A percentile compares a stretch with the other conserved stretches of the same genome.
Evolutionary conservation across 2,113 vertebrate genomes (phyloP).

Genomic region (Cnemophilus loriae): DNA sequence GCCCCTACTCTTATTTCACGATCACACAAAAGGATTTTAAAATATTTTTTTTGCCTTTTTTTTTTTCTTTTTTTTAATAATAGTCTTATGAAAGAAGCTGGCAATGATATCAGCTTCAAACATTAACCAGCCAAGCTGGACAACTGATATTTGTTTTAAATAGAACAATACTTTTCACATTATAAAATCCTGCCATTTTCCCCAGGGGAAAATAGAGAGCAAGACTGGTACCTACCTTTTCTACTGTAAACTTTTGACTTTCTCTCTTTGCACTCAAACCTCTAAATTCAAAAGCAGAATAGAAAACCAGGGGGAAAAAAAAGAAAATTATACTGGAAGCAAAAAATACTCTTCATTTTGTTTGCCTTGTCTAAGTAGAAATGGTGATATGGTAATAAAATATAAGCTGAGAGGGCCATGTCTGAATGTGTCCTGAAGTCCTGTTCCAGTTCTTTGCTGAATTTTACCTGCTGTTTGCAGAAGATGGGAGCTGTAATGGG

Average conservation of each 20-base stretch:
- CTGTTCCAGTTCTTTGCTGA: background rate
- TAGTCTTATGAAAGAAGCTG: background rate
- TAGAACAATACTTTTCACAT: background rate
- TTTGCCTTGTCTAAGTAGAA: background rate
- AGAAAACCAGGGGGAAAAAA: background rate
- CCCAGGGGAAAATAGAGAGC: background rate
- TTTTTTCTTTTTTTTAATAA: background rate
- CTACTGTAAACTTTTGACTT: background rate
- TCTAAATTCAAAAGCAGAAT: background rate
- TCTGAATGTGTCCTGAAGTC: background rate
- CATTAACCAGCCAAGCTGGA: background rate
- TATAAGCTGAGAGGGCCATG: background rate
- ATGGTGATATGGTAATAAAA: background rate
- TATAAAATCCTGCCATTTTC: background rate
- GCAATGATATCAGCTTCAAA: background rate
- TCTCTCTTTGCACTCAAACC: background rate
- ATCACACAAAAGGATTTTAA: background rate
- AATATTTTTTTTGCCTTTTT: background rate
- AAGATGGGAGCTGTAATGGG: background rate
- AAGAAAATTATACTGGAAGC: background rate
- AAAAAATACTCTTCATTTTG: background rate
- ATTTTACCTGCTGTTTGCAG: background rate
- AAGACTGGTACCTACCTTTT: background rate
- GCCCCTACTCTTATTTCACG: background rate
- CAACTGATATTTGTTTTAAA: background rate